Evolutionary conservation across 2,888 invertebrate genomes (phyloP), one percentile per base, ranked within the genome.

Genomic region (Therioaphis trifolii): DNA sequence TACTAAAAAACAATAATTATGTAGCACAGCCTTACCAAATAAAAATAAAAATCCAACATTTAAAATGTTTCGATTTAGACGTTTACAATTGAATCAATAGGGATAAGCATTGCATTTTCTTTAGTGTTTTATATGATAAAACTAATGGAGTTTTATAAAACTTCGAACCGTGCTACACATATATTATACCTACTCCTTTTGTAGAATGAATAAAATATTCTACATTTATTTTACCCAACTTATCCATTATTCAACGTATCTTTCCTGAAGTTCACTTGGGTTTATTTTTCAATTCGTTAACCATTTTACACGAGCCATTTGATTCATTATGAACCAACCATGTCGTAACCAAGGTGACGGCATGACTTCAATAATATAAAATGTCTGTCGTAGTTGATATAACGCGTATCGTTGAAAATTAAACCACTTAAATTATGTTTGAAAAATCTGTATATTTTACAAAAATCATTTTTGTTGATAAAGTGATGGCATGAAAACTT

Each of bases 291-390:
- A 46, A 46, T 76, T 76, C 61, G 46, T 76, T 76, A 76, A n/a
- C 76, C n/a, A 29, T 63, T 46, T 63, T 66, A 52, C 61, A 35
- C 77, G 21, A 68, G 35, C 24, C 77, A 52, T 66, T 77, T 49
- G 66, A 35, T 52, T 52, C 24, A 12, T 66, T 35, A 24, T 52
- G 35, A 11, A 66, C 58, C 40, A 43, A 24, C 24, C 9, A 21
- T 27, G 24, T 72, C n/a, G 74, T 55, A 35, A 35, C 80, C 80
- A 80, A 72, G 80, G 80, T 29, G 18, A 80, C 80, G 80, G 71
- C 71, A 80, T 61, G 72, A 72, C 46, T 46, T 24, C 35, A 35
- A 5, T 4, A 14, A 7, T 68, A 21, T 77, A 77, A 35, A 77
- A 77, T 52, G 66, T n/a, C n/a, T n/a, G n/a, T n/a, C n/a, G n/a